phyloP scores from a whole-genome alignment of 1,140 invertebrate genomes.

The Drosophila kepulauana region DNA sequence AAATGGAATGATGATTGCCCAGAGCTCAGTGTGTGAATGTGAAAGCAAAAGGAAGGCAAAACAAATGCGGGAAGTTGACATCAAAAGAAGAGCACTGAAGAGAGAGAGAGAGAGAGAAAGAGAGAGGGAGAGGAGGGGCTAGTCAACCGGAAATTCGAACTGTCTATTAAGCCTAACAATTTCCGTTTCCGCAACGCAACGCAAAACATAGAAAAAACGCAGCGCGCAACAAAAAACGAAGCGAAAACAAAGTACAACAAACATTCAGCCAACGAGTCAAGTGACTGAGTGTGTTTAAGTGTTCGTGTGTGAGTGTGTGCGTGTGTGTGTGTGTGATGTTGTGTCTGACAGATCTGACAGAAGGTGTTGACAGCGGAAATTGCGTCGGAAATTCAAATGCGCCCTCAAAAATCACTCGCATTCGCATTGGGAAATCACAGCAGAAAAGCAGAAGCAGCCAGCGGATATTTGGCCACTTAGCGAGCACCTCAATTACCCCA shows the following conservation, averaged over 20 bases:
- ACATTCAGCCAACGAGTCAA: conserved; percentile 29
- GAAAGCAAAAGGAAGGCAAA: neutral
- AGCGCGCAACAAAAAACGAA: conserved; percentile 23
- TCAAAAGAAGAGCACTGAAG: conserved; percentile 36
- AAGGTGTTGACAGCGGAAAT: conserved; percentile 81
- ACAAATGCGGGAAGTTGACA: conserved; percentile 13
- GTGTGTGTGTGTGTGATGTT: conserved; percentile 50
- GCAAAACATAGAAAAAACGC: conserved; percentile 30
- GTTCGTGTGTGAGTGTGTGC: conserved; percentile 26
- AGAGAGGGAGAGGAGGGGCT: conserved; percentile 33
- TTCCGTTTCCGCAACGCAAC: conserved; percentile 70
- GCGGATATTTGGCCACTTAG: conserved; percentile 52
- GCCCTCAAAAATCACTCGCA: conserved; percentile 47
- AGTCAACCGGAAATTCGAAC: conserved; percentile 70
- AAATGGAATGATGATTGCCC: neutral
- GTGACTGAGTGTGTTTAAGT: conserved; percentile 35
- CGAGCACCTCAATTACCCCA: conserved; percentile 25
- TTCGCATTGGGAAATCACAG: neutral
- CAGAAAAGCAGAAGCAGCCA: neutral
- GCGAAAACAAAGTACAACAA: conserved; percentile 21
- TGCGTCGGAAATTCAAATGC: conserved; percentile 80
- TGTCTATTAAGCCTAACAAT: conserved; percentile 83
- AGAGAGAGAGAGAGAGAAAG: conserved; percentile 35
- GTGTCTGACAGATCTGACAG: conserved; percentile 70
- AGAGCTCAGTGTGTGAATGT: neutral